Percentiles rank a stretch among this genome's conserved stretches.
Conservation (phyloP, 1,140 invertebrate species). For the Diorhabda elongata region DNA sequence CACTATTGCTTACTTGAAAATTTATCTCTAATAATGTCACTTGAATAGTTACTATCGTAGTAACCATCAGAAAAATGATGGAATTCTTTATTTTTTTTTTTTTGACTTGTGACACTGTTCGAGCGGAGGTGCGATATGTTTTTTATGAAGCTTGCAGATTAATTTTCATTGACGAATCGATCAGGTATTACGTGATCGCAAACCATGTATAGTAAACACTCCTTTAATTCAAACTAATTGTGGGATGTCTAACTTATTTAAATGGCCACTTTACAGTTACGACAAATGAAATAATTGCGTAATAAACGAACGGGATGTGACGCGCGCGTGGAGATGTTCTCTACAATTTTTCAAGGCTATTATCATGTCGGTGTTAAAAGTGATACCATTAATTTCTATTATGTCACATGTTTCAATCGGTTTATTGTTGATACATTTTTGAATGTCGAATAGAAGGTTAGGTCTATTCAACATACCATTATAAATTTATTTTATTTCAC, state of each 20-base stretch:
- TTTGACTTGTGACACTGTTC: too few relatives aligned
- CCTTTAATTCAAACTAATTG: slow-evolving; percentile 11
- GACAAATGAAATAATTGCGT: slow-evolving; percentile 9
- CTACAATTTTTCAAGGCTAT: slow-evolving; percentile 4
- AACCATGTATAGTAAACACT: slow-evolving; percentile 3
- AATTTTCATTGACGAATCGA: neutral
- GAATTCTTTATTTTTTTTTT: too few relatives aligned
- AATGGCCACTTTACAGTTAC: slow-evolving; percentile 1
- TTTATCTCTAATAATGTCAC: too few relatives aligned
- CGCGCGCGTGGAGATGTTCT: neutral
- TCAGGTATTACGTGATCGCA: neutral
- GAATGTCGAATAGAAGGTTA: neutral
- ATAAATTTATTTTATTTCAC: too few relatives aligned
- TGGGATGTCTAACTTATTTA: slow-evolving; percentile 11
- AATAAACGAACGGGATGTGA: slow-evolving; percentile 8
- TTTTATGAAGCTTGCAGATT: neutral
- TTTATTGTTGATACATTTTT: slow-evolving; percentile 1
- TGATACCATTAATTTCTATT: neutral
- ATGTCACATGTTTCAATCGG: slow-evolving; percentile 1
- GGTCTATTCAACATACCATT: too few relatives aligned
- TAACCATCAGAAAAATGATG: too few relatives aligned
- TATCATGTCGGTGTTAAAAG: neutral
- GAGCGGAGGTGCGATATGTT: too few relatives aligned
- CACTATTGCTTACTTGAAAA: too few relatives aligned
- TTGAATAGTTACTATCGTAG: too few relatives aligned